Conservation (phyloP, 1,140 invertebrate species). For the Hyles vespertilio region DNA sequence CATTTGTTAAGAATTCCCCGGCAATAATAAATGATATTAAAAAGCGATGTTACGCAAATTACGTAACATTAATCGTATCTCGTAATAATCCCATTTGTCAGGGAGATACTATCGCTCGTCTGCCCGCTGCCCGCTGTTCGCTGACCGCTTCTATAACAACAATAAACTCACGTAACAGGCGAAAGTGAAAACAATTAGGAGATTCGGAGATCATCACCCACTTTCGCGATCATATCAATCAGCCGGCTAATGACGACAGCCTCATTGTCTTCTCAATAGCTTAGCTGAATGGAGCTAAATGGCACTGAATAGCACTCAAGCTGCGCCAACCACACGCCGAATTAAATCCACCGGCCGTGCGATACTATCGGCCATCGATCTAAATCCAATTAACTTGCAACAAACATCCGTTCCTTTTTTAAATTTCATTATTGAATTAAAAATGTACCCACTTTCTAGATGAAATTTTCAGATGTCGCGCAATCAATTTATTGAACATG, state of each 20-base stretch:
- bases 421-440: slow-evolving; percentile 17
- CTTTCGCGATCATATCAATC: slow-evolving; percentile 35
- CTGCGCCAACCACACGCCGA: slow-evolving; percentile 17
- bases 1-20: too few relatives aligned
- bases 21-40: too few relatives aligned
- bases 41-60: slow-evolving; percentile 43
- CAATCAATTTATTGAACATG: neutral
- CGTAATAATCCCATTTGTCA: slow-evolving; percentile 59
- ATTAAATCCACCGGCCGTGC: slow-evolving; percentile 20
- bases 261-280: slow-evolving; percentile 2
- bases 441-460: slow-evolving; percentile 5
- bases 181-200: slow-evolving; percentile 63
- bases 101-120: slow-evolving; percentile 43
- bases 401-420: neutral
- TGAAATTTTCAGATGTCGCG: slow-evolving; percentile 7
- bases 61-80: slow-evolving; percentile 43
- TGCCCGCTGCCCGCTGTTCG: slow-evolving; percentile 6
- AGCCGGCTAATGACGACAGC: slow-evolving; percentile 4
- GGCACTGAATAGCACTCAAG: neutral
- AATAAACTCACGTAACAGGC: slow-evolving; percentile 43
- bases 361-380: slow-evolving; percentile 17
- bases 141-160: slow-evolving; percentile 25
- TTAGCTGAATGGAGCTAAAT: neutral
- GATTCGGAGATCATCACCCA: slow-evolving; percentile 35
- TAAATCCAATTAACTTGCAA: slow-evolving; percentile 21